phyloP scores from a whole-genome alignment of 2,888 invertebrate genomes.

The Mythimna loreyi region DNA sequence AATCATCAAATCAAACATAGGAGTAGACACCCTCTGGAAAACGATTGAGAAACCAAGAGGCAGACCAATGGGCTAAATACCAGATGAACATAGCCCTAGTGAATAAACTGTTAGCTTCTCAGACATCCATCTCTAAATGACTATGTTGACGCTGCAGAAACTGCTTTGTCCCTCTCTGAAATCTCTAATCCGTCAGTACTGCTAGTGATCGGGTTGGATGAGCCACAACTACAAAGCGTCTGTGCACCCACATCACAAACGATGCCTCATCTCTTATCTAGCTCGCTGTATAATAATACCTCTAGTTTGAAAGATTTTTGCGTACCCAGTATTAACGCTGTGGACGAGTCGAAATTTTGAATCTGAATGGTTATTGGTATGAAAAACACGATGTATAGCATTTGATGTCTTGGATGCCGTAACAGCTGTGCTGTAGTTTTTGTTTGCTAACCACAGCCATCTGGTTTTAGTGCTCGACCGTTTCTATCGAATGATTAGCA shows the following conservation, averaged over 20 bases:
- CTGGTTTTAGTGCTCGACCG: conserved; percentile 3
- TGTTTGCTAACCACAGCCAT: neutral
- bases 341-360: neutral
- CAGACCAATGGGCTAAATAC: neutral
- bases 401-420: neutral
- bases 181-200: neutral
- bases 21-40: neutral
- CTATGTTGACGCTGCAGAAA: neutral
- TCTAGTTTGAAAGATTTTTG: neutral
- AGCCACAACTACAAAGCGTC: neutral
- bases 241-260: neutral
- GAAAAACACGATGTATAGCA: neutral
- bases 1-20: neutral
- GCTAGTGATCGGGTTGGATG: too few relatives aligned
- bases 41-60: neutral
- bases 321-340: too few relatives aligned
- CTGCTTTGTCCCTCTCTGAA: neutral
- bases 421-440: neutral
- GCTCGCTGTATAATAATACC: neutral
- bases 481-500: conserved; percentile 41
- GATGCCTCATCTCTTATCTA: neutral
- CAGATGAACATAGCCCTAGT: neutral
- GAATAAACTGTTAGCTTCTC: neutral
- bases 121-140: neutral
- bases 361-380: neutral